Base-by-base conservation (phyloP, 2,888 invertebrate genomes). In the Agonopterix arenella region DNA sequence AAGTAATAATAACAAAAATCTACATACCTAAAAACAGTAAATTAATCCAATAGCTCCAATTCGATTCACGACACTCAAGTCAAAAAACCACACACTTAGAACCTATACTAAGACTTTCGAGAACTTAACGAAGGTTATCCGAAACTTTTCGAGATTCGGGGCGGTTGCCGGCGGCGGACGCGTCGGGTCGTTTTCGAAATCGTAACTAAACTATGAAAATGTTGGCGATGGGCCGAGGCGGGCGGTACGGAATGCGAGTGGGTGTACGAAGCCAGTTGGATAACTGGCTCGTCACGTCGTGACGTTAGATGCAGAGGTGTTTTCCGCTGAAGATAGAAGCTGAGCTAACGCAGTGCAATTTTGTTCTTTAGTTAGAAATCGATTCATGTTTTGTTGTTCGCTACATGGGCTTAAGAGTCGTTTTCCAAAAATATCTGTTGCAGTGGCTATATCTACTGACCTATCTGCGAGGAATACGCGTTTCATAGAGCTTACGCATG, bases 161-260 rank as follows among this genome's bases (percentile, higher is more conserved):
- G 76, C 59, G 73, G 73, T 84, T 84, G 84, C 85, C 89, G 86
- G 88, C 88, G 85, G 84, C 82, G 85, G 82, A 88, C 86, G 84
- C 86, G 89, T 88, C 89, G 89, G 89, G 84, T 89, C 89, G 89
- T 89, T 89, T 88, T 89, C 89, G 89, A 83, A 88, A 86, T 89
- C 88, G 89, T 86, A 86, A 88, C 89, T 88, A 89, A 86, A 89
- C 88, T 89, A 85, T 80, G 84, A 82, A 84, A 85, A 79, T 77
- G 67, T 86, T 88, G 89, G 89, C 86, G 64, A 60, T 58, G 57
- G 61, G 84, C 88, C 89, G 84, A 84, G 83, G 84, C 78, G 83
- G 79, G 78, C 73, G 75, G 76, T 52, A 66, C 84, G 85, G 77
- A 84, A 28, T 28, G 28, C 85, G 70, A 63, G 88, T 73, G 88